Percentiles rank a stretch among this genome's conserved stretches.
These are phyloP conservation scores for Drosophila prolongata DNA, from an alignment of 2,888 invertebrate species.

Conservation along the genomic window DNA sequence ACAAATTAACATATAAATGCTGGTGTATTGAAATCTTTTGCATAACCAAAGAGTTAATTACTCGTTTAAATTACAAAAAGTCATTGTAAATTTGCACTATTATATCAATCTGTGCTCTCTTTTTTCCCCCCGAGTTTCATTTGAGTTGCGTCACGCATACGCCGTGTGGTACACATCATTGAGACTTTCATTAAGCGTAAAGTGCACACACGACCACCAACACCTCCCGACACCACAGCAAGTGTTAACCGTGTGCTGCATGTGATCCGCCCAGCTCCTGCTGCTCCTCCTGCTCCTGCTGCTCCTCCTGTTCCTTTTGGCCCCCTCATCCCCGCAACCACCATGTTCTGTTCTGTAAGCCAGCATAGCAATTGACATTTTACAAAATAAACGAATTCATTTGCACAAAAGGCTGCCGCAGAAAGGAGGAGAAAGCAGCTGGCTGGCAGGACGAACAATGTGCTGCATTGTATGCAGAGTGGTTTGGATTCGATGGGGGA, in stretches of 20 bases:
- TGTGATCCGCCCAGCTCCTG: slow-evolving; percentile 28
- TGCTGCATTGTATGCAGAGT: slow-evolving; percentile 45
- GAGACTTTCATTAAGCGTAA: slow-evolving; percentile 71
- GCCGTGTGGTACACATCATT: slow-evolving; percentile 56
- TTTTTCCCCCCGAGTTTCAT: not conserved
- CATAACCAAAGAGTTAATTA: not conserved
- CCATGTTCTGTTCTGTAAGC: slow-evolving; percentile 34
- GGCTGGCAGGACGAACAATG: slow-evolving; percentile 26
- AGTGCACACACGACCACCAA: slow-evolving; percentile 53
- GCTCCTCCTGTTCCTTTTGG: not conserved
- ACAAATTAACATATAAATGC: too few species aligned
- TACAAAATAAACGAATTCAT: slow-evolving; percentile 80
- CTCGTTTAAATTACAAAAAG: not conserved
- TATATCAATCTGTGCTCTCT: slow-evolving; percentile 3
- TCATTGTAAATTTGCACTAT: slow-evolving; percentile 1
- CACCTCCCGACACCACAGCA: slow-evolving; percentile 43
- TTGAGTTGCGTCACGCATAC: slow-evolving; percentile 56
- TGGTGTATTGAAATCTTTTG: not conserved
- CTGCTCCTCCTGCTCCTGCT: not conserved
- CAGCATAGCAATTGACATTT: slow-evolving; percentile 76
- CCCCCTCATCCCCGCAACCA: slow-evolving; percentile 6
- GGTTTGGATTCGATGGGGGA: slow-evolving; percentile 27
- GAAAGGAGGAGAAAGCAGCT: not conserved
- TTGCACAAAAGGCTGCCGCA: slow-evolving; percentile 67
- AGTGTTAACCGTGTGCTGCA: slow-evolving; percentile 67